phyloP scores from a whole-genome alignment of 1,140 invertebrate genomes.

The Araneus ventricosus region DNA sequence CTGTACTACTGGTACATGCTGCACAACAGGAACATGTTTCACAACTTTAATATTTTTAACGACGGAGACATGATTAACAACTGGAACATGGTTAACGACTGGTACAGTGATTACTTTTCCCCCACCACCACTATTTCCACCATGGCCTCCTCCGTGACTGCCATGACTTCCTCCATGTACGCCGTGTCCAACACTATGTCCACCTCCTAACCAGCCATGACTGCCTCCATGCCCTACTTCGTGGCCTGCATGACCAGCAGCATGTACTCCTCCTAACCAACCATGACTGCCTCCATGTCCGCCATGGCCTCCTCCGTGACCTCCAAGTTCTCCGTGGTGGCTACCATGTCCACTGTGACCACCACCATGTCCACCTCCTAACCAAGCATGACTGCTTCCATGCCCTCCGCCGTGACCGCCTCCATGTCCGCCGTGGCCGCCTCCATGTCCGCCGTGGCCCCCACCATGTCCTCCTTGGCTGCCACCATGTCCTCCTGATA shows the following conservation, averaged over 20 bases:
- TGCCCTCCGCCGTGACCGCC: not conserved
- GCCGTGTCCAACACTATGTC: slow-evolving; percentile 16
- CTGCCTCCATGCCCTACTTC: slow-evolving; percentile 47
- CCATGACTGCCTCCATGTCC: too few species aligned
- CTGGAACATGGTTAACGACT: too few species aligned
- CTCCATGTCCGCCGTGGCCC: not conserved
- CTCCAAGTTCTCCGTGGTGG: not conserved
- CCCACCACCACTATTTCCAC: slow-evolving; percentile 4
- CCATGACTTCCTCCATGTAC: slow-evolving; percentile 24
- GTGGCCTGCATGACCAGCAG: too few species aligned
- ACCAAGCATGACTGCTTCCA: too few species aligned
- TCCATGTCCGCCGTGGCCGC: slow-evolving; percentile 11
- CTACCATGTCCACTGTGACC: too few species aligned
- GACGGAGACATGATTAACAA: too few species aligned
- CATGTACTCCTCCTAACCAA: too few species aligned
- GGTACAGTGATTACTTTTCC: slow-evolving; percentile 32
- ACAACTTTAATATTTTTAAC: slow-evolving; percentile 41
- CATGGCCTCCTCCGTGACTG: not conserved
- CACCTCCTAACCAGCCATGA: slow-evolving; percentile 53
- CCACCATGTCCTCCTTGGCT: slow-evolving; percentile 22
- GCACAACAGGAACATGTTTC: not conserved
- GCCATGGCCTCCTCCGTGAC: not conserved
- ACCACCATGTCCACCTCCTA: not conserved
- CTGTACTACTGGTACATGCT: slow-evolving; percentile 45
- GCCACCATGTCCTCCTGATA: slow-evolving; percentile 27